Percentiles rank a stretch among this genome's conserved stretches.
Evolutionary conservation across 2,888 invertebrate genomes (phyloP).

Genomic region (Argyresthia goedartella): DNA sequence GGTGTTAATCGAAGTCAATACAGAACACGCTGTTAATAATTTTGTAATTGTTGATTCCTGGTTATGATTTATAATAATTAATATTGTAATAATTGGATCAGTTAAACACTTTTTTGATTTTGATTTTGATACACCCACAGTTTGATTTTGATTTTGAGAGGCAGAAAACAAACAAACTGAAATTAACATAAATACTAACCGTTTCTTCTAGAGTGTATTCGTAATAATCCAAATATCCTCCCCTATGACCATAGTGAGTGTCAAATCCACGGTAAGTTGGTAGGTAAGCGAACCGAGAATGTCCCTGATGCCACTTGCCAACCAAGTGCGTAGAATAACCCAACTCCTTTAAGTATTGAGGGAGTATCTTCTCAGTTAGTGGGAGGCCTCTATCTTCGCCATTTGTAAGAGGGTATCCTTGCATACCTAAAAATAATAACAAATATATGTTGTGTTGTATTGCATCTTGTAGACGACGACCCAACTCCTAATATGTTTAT

Average conservation of each 20-base stretch:
- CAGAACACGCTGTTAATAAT: no score
- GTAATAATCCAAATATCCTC: conserved; percentile 85
- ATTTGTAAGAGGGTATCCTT: conserved; percentile 51
- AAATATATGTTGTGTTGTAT: no score
- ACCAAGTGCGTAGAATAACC: conserved; percentile 84
- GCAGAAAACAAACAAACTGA: no score
- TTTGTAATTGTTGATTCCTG: no score
- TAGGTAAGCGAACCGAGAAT: conserved; percentile 63
- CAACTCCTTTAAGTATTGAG: conserved; percentile 73
- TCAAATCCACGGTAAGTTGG: conserved; percentile 85
- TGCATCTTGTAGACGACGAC: no score
- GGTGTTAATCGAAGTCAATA: no score
- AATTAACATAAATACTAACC: conserved; percentile 18
- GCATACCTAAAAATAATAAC: conserved; percentile 40
- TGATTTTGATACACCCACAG: no score
- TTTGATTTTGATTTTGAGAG: no score
- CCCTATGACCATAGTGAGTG: conserved; percentile 87
- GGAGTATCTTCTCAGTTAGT: conserved; percentile 61
- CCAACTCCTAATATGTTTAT: no score
- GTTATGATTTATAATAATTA: no score
- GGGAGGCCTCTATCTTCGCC: conserved; percentile 55
- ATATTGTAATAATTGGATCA: no score
- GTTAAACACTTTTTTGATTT: no score
- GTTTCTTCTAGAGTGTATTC: conserved; percentile 54
- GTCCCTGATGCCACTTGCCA: conserved; percentile 86